These are phyloP conservation scores for Bathynomus jamesi DNA, from an alignment of 1,140 invertebrate species.

Conservation along the genomic window DNA sequence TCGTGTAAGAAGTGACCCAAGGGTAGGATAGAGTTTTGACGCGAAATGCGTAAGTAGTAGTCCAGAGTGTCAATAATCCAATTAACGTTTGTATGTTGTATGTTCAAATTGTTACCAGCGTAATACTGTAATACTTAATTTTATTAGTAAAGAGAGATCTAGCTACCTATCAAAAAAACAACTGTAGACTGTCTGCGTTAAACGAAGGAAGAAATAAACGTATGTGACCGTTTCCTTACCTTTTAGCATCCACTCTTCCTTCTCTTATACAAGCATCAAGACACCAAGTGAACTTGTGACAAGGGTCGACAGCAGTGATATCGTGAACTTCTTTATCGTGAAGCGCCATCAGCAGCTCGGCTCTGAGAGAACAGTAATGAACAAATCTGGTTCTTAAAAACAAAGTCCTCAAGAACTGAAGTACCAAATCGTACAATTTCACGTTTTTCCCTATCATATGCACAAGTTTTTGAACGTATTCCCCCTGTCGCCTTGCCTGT, in stretches of 20 bases:
- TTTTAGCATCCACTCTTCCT: slow-evolving; percentile 89
- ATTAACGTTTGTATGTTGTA: too few relatives aligned
- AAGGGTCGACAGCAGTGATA: slow-evolving; percentile 93
- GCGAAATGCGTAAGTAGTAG: too few relatives aligned
- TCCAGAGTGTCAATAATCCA: too few relatives aligned
- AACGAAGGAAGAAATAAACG: too few relatives aligned
- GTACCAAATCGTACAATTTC: slow-evolving; percentile 93
- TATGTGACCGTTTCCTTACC: too few relatives aligned
- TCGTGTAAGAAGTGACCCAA: too few relatives aligned
- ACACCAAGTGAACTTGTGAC: slow-evolving; percentile 99
- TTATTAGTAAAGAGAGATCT: too few relatives aligned
- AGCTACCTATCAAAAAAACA: too few relatives aligned
- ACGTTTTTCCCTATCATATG: slow-evolving; percentile 96
- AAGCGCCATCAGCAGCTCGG: slow-evolving; percentile 90
- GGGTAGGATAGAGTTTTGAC: too few relatives aligned
- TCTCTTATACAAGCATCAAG: slow-evolving; percentile 96
- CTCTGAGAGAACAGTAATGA: slow-evolving; percentile 92
- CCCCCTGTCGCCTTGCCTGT: slow-evolving; percentile 71
- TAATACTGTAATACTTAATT: too few relatives aligned
- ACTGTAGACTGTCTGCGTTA: too few relatives aligned
- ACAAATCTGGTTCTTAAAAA: slow-evolving; percentile 90
- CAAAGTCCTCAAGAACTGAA: slow-evolving; percentile 84
- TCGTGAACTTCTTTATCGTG: slow-evolving; percentile 90
- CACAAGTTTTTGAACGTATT: slow-evolving; percentile 87
- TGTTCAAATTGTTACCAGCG: too few relatives aligned